phyloP scores from a whole-genome alignment of 2,888 invertebrate species.

The Megalurothrips usitatus region DNA sequence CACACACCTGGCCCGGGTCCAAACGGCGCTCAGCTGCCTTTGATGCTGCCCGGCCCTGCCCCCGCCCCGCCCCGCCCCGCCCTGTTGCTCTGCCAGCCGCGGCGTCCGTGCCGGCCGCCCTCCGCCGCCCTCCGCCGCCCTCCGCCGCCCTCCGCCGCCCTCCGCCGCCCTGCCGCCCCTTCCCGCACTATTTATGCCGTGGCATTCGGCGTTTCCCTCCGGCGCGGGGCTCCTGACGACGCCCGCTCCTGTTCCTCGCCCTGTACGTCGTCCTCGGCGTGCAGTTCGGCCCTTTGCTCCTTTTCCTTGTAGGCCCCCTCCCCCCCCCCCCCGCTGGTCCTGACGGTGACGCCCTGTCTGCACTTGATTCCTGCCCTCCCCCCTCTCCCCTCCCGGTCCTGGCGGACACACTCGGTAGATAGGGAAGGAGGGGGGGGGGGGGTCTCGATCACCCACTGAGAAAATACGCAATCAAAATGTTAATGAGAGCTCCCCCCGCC shows the following conservation, averaged over 20 bases:
- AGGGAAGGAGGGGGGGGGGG: neutral
- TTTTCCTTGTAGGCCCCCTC: no score
- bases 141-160: neutral
- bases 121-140: neutral
- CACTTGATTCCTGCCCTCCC: no score
- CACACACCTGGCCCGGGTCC: neutral
- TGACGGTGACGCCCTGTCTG: no score
- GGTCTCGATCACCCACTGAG: constrained; percentile 15
- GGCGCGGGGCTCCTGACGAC: no score
- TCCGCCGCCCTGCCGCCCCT: neutral
- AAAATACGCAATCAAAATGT: constrained; percentile 24
- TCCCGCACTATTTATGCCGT: no score
- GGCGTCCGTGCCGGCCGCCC: neutral
- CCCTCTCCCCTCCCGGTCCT: no score
- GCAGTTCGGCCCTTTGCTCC: no score
- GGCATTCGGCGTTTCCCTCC: no score
- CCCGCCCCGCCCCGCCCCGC: neutral
- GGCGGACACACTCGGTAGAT: neutral
- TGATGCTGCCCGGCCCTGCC: neutral
- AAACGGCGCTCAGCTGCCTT: neutral
- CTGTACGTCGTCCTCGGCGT: no score
- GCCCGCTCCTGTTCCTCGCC: no score
- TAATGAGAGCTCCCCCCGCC: neutral
- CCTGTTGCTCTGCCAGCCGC: neutral
- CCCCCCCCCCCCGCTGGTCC: no score